phyloP scores from a whole-genome alignment of 2,797 vertebrate species.

The Alcedo quadribrachys region DNA sequence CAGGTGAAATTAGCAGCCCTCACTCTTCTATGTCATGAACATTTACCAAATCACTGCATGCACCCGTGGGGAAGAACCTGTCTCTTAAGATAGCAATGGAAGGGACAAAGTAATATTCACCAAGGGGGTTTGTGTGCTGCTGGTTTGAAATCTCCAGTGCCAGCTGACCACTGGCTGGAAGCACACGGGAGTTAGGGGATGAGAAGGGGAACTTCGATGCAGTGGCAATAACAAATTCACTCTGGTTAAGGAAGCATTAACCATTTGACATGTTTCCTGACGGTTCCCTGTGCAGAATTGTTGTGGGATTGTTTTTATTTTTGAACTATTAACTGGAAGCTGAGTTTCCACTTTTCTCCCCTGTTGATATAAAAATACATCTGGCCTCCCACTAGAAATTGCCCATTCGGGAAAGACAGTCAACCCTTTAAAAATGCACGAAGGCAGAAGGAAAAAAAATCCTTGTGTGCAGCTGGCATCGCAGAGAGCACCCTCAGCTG shows the following conservation, averaged over 20 bases:
- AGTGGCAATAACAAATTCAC: background rate
- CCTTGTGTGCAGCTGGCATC: conserved; percentile 72
- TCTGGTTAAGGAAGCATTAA: background rate
- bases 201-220: background rate
- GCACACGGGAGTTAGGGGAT: background rate
- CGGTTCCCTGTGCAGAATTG: conserved; percentile 13
- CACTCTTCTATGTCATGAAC: background rate
- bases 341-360: conserved; percentile 47
- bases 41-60: background rate
- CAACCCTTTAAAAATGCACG: conserved; percentile 5
- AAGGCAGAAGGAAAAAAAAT: background rate
- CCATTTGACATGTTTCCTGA: background rate
- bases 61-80: background rate
- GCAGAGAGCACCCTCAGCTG: background rate
- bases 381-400: conserved; percentile 72
- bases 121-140: background rate
- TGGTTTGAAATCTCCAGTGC: background rate
- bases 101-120: background rate
- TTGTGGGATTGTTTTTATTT: conserved; percentile 44
- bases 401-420: conserved; percentile 61
- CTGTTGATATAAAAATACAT: conserved; percentile 74
- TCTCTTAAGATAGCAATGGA: background rate
- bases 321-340: conserved; percentile 69
- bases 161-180: background rate
- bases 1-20: background rate